phyloP scores from a whole-genome alignment of 2,888 invertebrate species.

The Mimumesa dahlbomi region DNA sequence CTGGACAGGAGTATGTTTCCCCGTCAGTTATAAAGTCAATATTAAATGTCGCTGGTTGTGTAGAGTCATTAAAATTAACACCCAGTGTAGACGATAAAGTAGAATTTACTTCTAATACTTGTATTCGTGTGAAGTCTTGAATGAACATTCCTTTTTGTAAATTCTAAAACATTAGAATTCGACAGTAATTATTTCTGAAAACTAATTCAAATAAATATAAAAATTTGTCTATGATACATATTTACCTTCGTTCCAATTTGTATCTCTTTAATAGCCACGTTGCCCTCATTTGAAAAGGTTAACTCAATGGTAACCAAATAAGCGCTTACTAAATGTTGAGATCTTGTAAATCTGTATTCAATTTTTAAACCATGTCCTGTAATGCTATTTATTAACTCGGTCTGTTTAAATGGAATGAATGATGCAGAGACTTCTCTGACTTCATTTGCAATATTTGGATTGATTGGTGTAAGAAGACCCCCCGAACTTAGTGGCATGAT shows the following conservation, averaged over 20 bases:
- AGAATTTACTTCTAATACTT: conserved; percentile 84
- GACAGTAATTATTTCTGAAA: conserved; percentile 1
- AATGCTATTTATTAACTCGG: conserved; percentile 88
- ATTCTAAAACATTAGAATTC: conserved; percentile 79
- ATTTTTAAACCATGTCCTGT: conserved; percentile 86
- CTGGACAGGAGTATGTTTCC: conserved; percentile 72
- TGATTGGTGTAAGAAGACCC: conserved; percentile 87
- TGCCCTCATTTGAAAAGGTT: conserved; percentile 87
- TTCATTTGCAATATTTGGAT: conserved; percentile 73
- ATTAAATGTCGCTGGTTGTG: conserved; percentile 92
- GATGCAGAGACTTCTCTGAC: conserved; percentile 82
- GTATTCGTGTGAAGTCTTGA: conserved; percentile 88
- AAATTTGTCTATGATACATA: background rate
- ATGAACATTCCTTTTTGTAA: conserved; percentile 87
- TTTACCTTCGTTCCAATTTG: conserved; percentile 87
- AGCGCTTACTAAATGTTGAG: conserved; percentile 90
- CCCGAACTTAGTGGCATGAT: conserved; percentile 92
- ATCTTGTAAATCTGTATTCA: conserved; percentile 87
- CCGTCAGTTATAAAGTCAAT: conserved; percentile 83
- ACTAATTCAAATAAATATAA: conserved; percentile 10
- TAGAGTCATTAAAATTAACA: conserved; percentile 96
- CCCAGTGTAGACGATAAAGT: conserved; percentile 88
- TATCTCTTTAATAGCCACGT: conserved; percentile 86
- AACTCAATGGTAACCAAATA: conserved; percentile 92
- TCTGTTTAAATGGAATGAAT: conserved; percentile 83